phyloP scores from a whole-genome alignment of 2,888 invertebrate genomes.

The Apoda limacodes region DNA sequence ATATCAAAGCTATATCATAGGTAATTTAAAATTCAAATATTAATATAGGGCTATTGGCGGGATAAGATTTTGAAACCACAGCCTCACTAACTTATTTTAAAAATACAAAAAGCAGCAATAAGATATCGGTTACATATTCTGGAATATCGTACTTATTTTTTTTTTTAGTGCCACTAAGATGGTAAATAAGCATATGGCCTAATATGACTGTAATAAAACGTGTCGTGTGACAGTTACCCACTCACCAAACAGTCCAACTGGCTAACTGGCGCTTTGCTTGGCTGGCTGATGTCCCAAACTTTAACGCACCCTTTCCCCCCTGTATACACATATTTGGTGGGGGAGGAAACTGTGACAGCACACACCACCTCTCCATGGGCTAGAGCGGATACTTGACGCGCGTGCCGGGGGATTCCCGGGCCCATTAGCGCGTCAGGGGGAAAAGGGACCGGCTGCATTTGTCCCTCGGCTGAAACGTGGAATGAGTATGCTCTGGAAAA shows the following conservation, averaged over 20 bases:
- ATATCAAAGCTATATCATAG: no score
- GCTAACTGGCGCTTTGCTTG: conserved; percentile 88
- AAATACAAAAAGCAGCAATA: no score
- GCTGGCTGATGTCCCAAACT: conserved; percentile 96
- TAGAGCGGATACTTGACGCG: conserved; percentile 91
- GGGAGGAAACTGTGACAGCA: conserved; percentile 95
- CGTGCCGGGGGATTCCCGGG: conserved; percentile 93
- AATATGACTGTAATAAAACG: conserved; percentile 21
- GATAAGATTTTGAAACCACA: no score
- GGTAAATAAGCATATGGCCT: no score
- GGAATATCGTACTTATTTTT: conserved; percentile 5
- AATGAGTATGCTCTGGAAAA: conserved; percentile 88
- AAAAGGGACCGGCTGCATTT: conserved; percentile 93
- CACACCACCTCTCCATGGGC: conserved; percentile 97
- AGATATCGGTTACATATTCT: conserved; percentile 3
- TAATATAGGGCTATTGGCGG: no score
- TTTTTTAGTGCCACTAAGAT: no score
- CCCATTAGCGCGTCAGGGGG: conserved; percentile 94
- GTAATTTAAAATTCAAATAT: no score
- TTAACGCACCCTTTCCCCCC: conserved; percentile 98
- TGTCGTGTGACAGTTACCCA: conserved; percentile 61
- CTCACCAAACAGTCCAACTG: conserved; percentile 91
- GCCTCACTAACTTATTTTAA: conserved; percentile 5
- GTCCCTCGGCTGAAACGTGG: conserved; percentile 91
- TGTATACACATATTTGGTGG: conserved; percentile 93